These are phyloP conservation scores for Ichneumon xanthorius DNA, from an alignment of 2,888 invertebrate genomes.

Conservation along the genomic window DNA sequence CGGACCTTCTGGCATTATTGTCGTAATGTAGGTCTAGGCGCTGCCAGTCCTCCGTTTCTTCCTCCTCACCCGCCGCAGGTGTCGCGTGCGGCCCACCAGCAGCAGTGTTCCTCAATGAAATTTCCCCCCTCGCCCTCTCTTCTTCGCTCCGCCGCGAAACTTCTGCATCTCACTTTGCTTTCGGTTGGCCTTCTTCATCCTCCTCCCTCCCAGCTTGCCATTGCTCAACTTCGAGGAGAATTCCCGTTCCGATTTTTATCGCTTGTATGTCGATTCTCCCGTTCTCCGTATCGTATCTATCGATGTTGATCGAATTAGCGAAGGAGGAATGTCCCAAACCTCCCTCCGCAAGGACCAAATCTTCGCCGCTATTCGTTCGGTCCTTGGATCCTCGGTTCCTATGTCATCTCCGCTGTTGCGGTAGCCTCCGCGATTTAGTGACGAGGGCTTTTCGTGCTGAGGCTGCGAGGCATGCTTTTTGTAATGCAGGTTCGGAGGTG, in stretches of 20 bases:
- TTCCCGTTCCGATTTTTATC: conserved; percentile 21
- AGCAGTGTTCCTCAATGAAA: conserved; percentile 80
- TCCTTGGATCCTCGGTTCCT: neutral
- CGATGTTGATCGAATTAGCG: neutral
- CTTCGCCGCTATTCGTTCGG: conserved; percentile 66
- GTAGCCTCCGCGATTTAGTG: too few species aligned
- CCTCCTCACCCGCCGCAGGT: conserved; percentile 74
- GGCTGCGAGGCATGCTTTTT: too few species aligned
- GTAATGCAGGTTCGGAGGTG: too few species aligned
- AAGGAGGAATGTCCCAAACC: conserved; percentile 27
- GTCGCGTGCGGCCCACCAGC: conserved; percentile 74
- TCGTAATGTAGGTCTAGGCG: conserved; percentile 81
- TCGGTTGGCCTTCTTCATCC: conserved; percentile 10
- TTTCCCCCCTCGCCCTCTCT: conserved; percentile 52
- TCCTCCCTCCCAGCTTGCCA: neutral
- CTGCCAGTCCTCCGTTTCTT: conserved; percentile 52
- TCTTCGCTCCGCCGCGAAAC: conserved; percentile 22
- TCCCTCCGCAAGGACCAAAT: conserved; percentile 71
- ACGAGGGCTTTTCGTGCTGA: too few species aligned
- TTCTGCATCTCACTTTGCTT: conserved; percentile 22
- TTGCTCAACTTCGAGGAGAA: neutral
- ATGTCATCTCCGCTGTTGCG: neutral
- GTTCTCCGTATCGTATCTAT: conserved; percentile 19
- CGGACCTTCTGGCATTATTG: conserved; percentile 75
- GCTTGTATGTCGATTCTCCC: conserved; percentile 40